Conservation (phyloP, 2,113 vertebrate genomes). For the Cervus canadensis region DNA sequence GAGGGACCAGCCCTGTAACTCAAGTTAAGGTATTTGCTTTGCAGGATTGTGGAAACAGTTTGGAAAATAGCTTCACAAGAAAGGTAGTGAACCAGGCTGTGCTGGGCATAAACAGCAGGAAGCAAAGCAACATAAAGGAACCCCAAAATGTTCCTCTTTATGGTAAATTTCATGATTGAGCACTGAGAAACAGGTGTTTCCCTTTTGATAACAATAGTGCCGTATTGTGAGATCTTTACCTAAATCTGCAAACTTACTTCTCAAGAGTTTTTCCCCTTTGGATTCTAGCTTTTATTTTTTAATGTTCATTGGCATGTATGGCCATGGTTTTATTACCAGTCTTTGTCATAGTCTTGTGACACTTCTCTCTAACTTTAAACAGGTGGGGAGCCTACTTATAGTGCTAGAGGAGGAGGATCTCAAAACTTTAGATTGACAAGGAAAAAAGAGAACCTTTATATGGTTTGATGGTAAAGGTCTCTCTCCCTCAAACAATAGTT, state of each 20-base stretch:
- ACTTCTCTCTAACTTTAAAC: slow-evolving; percentile 34
- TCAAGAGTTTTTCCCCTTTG: slow-evolving; percentile 70
- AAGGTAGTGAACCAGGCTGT: slow-evolving; percentile 30
- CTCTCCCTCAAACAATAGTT: slow-evolving; percentile 26
- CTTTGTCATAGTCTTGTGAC: slow-evolving; percentile 46
- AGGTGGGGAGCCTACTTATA: slow-evolving; percentile 12
- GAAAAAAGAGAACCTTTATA: neutral
- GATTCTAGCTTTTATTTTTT: slow-evolving; percentile 68
- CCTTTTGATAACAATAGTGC: slow-evolving; percentile 78
- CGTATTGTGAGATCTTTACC: slow-evolving; percentile 72
- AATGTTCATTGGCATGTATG: slow-evolving; percentile 57
- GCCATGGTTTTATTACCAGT: slow-evolving; percentile 52
- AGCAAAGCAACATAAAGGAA: slow-evolving; percentile 26
- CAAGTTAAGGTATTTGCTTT: slow-evolving; percentile 93
- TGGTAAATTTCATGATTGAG: slow-evolving; percentile 58
- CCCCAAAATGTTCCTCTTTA: slow-evolving; percentile 46
- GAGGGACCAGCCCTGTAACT: slow-evolving; percentile 95
- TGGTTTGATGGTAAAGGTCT: slow-evolving; percentile 45
- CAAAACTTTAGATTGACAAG: neutral
- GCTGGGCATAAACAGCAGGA: slow-evolving; percentile 56
- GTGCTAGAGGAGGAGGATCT: neutral
- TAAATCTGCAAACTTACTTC: slow-evolving; percentile 64
- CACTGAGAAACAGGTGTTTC: slow-evolving; percentile 72
- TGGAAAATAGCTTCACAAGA: slow-evolving; percentile 62
- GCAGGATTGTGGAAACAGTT: slow-evolving; percentile 52